Percentiles rank a stretch among this genome's conserved stretches.
Conservation (phyloP, 1,140 invertebrate genomes). For the Saxidomus purpurata region DNA sequence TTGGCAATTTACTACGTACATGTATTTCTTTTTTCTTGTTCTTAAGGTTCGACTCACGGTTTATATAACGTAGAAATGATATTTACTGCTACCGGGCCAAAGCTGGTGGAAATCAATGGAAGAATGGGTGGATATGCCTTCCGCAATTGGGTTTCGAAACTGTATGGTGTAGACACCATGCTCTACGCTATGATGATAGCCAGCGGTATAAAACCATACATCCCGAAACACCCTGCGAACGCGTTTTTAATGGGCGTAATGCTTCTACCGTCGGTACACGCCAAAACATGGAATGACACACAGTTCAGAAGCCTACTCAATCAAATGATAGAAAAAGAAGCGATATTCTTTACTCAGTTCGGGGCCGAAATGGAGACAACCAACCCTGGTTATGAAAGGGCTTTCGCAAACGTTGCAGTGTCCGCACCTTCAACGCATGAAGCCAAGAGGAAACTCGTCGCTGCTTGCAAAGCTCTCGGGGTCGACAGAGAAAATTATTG, state of each 20-base stretch:
- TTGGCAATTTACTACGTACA: too few relatives aligned
- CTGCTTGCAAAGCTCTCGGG: conserved; percentile 56
- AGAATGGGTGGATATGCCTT: conserved; percentile 75
- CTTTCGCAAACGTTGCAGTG: conserved; percentile 71
- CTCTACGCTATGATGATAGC: conserved; percentile 67
- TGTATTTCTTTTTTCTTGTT: neutral
- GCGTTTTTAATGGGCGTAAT: conserved; percentile 69
- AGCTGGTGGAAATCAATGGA: conserved; percentile 75
- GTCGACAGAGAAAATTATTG: conserved; percentile 59
- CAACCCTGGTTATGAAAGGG: conserved; percentile 46
- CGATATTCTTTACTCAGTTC: neutral
- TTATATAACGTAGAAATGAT: conserved; percentile 78
- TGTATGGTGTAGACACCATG: conserved; percentile 72
- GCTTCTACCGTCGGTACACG: conserved; percentile 69
- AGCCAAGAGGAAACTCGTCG: conserved; percentile 63
- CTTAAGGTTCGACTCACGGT: conserved; percentile 66
- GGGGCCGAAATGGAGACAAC: neutral
- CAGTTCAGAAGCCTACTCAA: conserved; percentile 28
- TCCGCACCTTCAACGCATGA: neutral
- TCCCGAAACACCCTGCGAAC: neutral
- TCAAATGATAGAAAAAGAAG: conserved; percentile 56
- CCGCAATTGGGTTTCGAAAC: conserved; percentile 69
- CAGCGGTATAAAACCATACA: conserved; percentile 67
- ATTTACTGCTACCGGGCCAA: conserved; percentile 72
- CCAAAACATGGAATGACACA: conserved; percentile 23